Evolutionary conservation across 1,140 invertebrate species (phyloP), one percentile per base, ranked within the genome.

Genomic region (Drosophila kohkoa): DNA sequence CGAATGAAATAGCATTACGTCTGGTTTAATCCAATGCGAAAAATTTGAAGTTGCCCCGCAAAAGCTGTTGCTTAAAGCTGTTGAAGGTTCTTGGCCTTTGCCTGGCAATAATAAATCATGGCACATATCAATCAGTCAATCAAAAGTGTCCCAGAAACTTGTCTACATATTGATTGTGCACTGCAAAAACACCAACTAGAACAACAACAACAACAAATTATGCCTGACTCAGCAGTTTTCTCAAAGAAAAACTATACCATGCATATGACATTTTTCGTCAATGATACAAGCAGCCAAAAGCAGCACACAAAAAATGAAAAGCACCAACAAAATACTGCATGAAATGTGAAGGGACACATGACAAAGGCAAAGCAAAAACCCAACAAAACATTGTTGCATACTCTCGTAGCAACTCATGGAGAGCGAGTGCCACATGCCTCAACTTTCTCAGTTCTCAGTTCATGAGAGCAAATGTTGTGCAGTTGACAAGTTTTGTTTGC

Each of bases 61-160:
- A 52, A 52, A 52, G 49, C 49, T 52, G 13, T 54, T 48, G 41
- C 46, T 66, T 66, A 58, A 66, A 72, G 54, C 25, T 49, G 8
- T 25, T 16, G 16, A 48, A 46, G 35, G 30, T 52, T 35, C 48
- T 48, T 46, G 62, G 28, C 60, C 69, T 57, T 20, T 51, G 52
- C 7, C 20, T 5, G 62, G 15, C 51, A 25, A 67, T 78, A 82
- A 87, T 89, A 87, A 87, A 87, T 87, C 83, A 87, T 89, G 82
- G 71, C 83, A 88, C 80, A 87, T 87, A 87, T 87, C 83, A 87
- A 87, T 87, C 83, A 87, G 83, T 87, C 83, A 87, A 87, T 87
- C 83, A 87, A 83, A 72, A 49, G 59, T 72, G 73, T 38, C 73
- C 59, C 54, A 69, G 57, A 83, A 81, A 75, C 72, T 85, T 85